Base-by-base conservation (phyloP, 1,140 invertebrate species). In the Stegodyphus dumicola region DNA sequence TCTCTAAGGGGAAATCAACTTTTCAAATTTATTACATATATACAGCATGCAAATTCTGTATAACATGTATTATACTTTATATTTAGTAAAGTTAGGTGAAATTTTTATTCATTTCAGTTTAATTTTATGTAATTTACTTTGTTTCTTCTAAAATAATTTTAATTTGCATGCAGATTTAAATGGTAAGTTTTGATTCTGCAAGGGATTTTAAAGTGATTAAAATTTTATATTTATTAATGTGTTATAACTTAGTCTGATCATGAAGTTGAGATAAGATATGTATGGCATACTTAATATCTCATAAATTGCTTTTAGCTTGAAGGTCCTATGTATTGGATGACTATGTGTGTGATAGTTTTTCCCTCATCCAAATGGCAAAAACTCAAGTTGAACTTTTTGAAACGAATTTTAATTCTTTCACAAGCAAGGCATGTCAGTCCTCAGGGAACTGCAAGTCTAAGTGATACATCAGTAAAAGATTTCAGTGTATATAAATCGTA, bases 401-500 rank as follows among this genome's bases (percentile, higher is more conserved):
- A 94, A 86, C 93, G 96, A 79, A 90, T 98, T 33, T 89, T 99
- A 60, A 90, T 96, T 4, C 90, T 95, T 51, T 95, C 94, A 6
- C 97, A 99, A 88, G 93, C 93, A 48, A 93, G 97, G 70, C 88
- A 89, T 53, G 87, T 90, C 5, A 86, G 86, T 60, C 88, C 90
- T 51, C 88, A 87, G 70, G 90, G 89, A 56, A 86, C 88, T 10
- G 88, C 74, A 17, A 86, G 77, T 51, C 54, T 89, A 2, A 84
- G 87, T 48, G 91, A 92, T 88, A 90, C 90, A 81, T 77, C 87
- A 53, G 83, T 93, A 2, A 94, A 95, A 88, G 94, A 95, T 18
- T 98, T 96, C 90, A 88, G 90, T 66, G 93, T 95, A 17, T 98
- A 98, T 90, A 97, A 97, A 90, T 94, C 94, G 56, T 94, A 94